These are phyloP conservation scores for Megaptera novaeangliae DNA, from an alignment of 2,113 vertebrate genomes.

Conservation along the genomic window DNA sequence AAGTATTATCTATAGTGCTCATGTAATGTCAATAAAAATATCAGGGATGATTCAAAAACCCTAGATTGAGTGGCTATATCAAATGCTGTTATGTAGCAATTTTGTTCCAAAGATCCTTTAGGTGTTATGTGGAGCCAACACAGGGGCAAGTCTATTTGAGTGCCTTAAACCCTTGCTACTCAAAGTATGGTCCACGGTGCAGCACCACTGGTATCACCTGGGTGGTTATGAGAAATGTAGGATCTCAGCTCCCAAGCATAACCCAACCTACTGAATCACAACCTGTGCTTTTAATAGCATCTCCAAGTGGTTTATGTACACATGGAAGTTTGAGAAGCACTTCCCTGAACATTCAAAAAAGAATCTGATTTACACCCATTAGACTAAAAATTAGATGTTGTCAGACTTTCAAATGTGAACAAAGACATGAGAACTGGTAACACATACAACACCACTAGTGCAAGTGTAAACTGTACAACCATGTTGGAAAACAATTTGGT, in stretches of 20 bases:
- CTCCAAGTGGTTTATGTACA: neutral
- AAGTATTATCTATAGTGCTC: neutral
- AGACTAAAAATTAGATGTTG: neutral
- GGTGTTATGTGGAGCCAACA: neutral
- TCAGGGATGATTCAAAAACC: neutral
- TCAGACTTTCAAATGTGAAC: neutral
- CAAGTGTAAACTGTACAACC: neutral
- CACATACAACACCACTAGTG: neutral
- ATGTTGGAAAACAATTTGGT: neutral
- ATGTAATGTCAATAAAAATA: neutral
- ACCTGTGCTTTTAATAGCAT: neutral
- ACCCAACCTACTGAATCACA: neutral
- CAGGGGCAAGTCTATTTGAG: neutral
- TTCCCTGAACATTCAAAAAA: neutral
- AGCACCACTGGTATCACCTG: neutral
- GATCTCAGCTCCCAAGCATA: neutral
- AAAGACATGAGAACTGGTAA: neutral
- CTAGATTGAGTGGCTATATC: neutral
- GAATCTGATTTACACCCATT: neutral
- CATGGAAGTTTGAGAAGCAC: neutral
- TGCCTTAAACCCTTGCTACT: neutral
- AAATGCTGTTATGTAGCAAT: neutral
- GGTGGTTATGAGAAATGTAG: neutral
- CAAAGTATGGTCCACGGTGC: neutral
- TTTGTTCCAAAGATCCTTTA: neutral